Percentiles rank a stretch among this genome's conserved stretches.
Conservation (phyloP, 1,140 invertebrate species). For the Nymphalis io region DNA sequence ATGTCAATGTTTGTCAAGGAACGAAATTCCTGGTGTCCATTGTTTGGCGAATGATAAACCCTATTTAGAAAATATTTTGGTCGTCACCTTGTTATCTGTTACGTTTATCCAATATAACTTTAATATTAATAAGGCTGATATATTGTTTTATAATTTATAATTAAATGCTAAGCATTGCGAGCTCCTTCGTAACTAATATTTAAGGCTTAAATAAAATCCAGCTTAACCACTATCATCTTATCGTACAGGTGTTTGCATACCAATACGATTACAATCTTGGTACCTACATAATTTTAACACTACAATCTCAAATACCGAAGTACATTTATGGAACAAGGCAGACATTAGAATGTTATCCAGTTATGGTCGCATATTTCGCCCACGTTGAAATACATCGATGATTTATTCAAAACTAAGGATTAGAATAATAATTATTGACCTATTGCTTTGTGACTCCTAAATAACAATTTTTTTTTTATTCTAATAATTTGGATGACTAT, state of each 20-base stretch:
- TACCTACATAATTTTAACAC: constrained; percentile 51
- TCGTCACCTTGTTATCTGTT: not conserved
- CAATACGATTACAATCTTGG: constrained; percentile 47
- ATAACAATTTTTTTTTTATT: not conserved
- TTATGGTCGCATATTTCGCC: constrained; percentile 65
- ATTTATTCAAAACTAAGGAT: constrained; percentile 73
- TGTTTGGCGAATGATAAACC: constrained; percentile 45
- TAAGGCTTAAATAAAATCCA: constrained; percentile 3
- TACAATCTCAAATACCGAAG: constrained; percentile 51
- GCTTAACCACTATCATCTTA: constrained; percentile 39
- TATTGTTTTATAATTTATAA: not conserved
- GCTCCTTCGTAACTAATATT: not conserved
- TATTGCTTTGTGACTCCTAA: constrained; percentile 14
- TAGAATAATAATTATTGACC: constrained; percentile 49
- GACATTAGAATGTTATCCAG: constrained; percentile 53
- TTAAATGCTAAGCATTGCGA: not conserved
- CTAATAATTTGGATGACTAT: not conserved
- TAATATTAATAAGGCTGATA: not conserved
- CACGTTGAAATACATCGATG: constrained; percentile 62
- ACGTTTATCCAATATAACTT: not conserved
- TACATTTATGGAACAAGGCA: constrained; percentile 51
- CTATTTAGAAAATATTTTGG: not conserved
- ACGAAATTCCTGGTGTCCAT: constrained; percentile 58
- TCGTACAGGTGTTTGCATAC: constrained; percentile 63
- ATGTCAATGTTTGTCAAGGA: constrained; percentile 53